A percentile compares a stretch with the other conserved stretches of the same genome.
phyloP scores from a whole-genome alignment of 2,113 vertebrate species.

The Mesoclemmys tuberculata region DNA sequence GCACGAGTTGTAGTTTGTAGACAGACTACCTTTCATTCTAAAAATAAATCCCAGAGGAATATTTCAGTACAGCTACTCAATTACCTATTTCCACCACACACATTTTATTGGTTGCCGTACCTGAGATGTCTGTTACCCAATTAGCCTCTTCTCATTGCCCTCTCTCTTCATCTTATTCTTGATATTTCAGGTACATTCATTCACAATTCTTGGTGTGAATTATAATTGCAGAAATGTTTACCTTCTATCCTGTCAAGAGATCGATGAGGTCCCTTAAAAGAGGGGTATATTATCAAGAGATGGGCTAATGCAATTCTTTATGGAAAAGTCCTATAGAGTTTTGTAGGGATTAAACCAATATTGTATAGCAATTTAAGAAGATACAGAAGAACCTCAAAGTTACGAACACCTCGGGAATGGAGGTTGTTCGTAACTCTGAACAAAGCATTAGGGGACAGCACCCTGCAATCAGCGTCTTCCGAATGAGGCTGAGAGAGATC shows the following conservation, averaged over 20 bases:
- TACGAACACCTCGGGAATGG: too few species aligned
- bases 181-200: slow-evolving; percentile 31
- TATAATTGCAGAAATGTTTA: slow-evolving; percentile 44
- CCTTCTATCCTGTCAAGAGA: slow-evolving; percentile 36
- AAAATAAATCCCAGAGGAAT: slow-evolving; percentile 12
- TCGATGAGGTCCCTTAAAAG: slow-evolving; percentile 22
- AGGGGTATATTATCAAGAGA: slow-evolving; percentile 24
- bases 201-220: slow-evolving; percentile 10
- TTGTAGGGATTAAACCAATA: slow-evolving; percentile 12
- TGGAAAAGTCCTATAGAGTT: slow-evolving; percentile 10
- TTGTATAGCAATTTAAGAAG: slow-evolving; percentile 22
- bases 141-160: not conserved
- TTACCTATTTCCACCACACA: slow-evolving; percentile 16
- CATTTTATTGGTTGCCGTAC: not conserved
- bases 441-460: too few species aligned
- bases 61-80: slow-evolving; percentile 2
- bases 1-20: not conserved
- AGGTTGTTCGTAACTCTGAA: too few species aligned
- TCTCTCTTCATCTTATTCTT: not conserved
- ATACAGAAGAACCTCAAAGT: not conserved
- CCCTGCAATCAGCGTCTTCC: too few species aligned
- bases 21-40: slow-evolving; percentile 12
- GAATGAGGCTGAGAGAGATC: too few species aligned
- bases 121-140: slow-evolving; percentile 11
- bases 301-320: not conserved